phyloP scores from a whole-genome alignment of 2,797 vertebrate genomes.

The Anniella stebbinsi region DNA sequence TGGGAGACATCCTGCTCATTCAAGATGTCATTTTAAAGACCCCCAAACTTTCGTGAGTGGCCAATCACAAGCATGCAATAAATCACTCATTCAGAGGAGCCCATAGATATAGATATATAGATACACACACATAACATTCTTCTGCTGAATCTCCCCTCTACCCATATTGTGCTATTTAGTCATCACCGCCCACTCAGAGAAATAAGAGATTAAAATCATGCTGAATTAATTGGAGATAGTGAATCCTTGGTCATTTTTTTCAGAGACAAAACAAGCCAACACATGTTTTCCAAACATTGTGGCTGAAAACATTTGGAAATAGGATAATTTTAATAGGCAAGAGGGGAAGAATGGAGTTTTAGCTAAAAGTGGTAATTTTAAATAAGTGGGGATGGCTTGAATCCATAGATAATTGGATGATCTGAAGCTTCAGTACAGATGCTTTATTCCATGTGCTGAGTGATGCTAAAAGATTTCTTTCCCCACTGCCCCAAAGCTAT shows the following conservation, averaged over 20 bases:
- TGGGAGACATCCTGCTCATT: no score
- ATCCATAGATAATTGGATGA: conserved; percentile 49
- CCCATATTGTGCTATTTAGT: not conserved
- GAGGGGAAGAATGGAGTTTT: conserved; percentile 16
- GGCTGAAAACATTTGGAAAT: conserved; percentile 52
- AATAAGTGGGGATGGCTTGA: conserved; percentile 45
- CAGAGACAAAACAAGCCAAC: not conserved
- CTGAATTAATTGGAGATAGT: conserved; percentile 13
- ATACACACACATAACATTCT: not conserved
- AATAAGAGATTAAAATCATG: not conserved
- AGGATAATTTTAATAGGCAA: not conserved
- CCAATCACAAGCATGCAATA: no score
- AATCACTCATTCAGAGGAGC: no score
- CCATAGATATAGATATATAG: not conserved
- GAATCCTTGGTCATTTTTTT: conserved; percentile 29
- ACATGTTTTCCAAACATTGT: conserved; percentile 2
- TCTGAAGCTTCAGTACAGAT: conserved; percentile 38
- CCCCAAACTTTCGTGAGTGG: no score
- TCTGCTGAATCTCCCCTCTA: not conserved
- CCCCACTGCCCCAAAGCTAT: conserved; percentile 37
- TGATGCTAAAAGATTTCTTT: conserved; percentile 53
- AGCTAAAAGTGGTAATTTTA: conserved; percentile 38
- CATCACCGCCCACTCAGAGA: not conserved
- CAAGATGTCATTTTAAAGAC: no score
- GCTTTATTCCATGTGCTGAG: conserved; percentile 35